phyloP scores from a whole-genome alignment of 23 tunicate species.

The Ascidia mentula region DNA sequence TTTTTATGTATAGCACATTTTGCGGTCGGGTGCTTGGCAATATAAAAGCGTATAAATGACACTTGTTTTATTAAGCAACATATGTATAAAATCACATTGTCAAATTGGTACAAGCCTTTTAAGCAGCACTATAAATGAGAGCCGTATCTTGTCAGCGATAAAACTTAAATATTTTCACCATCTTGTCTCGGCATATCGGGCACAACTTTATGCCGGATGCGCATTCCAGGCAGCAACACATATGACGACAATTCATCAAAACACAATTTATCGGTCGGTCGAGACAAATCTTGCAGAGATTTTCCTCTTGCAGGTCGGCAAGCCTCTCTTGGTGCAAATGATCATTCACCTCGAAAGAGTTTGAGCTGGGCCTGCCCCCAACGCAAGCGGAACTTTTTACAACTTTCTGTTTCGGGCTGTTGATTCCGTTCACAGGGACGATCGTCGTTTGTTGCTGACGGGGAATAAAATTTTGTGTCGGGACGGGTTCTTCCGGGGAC shows the following conservation, averaged over 20 bases:
- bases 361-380: not conserved
- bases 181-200: constrained; percentile 55
- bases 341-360: not conserved
- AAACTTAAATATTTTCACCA: constrained; percentile 28
- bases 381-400: not conserved
- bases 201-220: constrained; percentile 38
- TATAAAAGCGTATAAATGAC: too few species aligned
- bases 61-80: too few species aligned
- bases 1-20: too few species aligned
- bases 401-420: not conserved
- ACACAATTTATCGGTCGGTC: constrained; percentile 32
- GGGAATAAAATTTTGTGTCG: too few species aligned
- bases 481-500: too few species aligned
- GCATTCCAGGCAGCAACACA: constrained; percentile 57
- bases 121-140: too few species aligned
- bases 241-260: constrained; percentile 45
- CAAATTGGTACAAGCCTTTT: too few species aligned
- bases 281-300: constrained; percentile 60
- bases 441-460: not conserved
- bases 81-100: too few species aligned
- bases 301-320: constrained; percentile 24
- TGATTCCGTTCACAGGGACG: not conserved
- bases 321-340: constrained; percentile 9
- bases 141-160: not conserved
- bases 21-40: too few species aligned